Conservation (phyloP, 2,888 invertebrate genomes). For the Drosophila austrosaltans region DNA sequence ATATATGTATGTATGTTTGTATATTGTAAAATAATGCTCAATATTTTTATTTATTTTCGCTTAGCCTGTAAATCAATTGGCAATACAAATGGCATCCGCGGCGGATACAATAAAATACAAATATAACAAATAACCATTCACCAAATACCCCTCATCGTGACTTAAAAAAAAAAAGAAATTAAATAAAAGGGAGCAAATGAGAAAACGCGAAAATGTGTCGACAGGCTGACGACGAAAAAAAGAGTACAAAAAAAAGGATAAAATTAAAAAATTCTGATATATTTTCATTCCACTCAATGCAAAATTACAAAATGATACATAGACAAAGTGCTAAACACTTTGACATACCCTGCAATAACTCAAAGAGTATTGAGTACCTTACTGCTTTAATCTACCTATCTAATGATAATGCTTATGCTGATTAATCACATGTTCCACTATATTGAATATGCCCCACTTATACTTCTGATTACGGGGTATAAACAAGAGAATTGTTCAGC, state of each 20-base stretch:
- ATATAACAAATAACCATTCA: conserved; percentile 41
- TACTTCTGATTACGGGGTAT: not conserved
- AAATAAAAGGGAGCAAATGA: conserved; percentile 36
- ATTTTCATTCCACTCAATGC: not conserved
- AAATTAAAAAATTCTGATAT: conserved; percentile 20
- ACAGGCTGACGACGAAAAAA: conserved; percentile 43
- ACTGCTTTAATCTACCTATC: not conserved
- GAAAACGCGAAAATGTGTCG: conserved; percentile 42
- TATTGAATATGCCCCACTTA: not conserved
- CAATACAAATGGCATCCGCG: conserved; percentile 50
- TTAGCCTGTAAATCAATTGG: conserved; percentile 64
- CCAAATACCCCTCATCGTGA: conserved; percentile 43
- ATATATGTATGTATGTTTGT: conserved; percentile 3
- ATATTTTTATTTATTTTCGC: conserved; percentile 43
- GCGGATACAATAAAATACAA: conserved; percentile 29
- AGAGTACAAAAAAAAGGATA: conserved; percentile 16
- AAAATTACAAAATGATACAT: conserved; percentile 24
- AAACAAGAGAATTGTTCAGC: conserved; percentile 25
- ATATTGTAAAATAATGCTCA: conserved; percentile 15
- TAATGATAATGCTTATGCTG: not conserved
- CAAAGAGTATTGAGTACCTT: not conserved
- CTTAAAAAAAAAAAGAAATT: conserved; percentile 45
- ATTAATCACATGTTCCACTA: not conserved
- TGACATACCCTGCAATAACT: not conserved
- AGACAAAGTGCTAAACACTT: conserved; percentile 30